Evolutionary conservation across 2,888 invertebrate species (phyloP).

Genomic region (Eilema caniola): DNA sequence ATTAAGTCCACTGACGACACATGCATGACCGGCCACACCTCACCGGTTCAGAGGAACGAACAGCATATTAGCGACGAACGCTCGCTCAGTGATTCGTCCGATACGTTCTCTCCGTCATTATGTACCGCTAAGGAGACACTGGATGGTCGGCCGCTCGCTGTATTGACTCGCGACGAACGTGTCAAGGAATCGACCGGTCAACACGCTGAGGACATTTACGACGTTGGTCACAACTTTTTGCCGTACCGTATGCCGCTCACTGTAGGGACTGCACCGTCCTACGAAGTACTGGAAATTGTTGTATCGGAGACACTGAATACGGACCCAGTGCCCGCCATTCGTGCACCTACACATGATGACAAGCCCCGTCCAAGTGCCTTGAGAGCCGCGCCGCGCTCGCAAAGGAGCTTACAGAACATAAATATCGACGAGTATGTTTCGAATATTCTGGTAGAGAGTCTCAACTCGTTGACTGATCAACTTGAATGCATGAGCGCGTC

Average conservation of each 20-base stretch:
- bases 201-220: constrained; percentile 54
- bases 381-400: constrained; percentile 42
- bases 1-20: constrained; percentile 37
- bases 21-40: constrained; percentile 22
- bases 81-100: constrained; percentile 59
- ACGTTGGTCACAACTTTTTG: constrained; percentile 59
- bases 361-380: constrained; percentile 31
- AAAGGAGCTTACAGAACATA: constrained; percentile 51
- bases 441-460: constrained; percentile 82
- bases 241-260: constrained; percentile 60
- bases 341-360: constrained; percentile 19
- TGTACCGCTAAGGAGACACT: constrained; percentile 64
- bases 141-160: constrained; percentile 20
- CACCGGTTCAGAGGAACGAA: constrained; percentile 26
- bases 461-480: constrained; percentile 81
- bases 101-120: constrained; percentile 64
- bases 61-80: constrained; percentile 46
- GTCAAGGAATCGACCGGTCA: constrained; percentile 61
- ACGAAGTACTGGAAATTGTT: constrained; percentile 78
- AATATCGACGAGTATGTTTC: constrained; percentile 85
- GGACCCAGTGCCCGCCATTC: constrained; percentile 37
- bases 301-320: constrained; percentile 76
- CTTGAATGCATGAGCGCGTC: constrained; percentile 78
- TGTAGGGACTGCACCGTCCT: constrained; percentile 60
- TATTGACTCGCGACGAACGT: constrained; percentile 44